Percentiles rank a stretch among this genome's conserved stretches.
These are phyloP conservation scores for Stichodactyla mertensii DNA, from an alignment of 64 coral and sea anemone genomes.

Conservation along the genomic window DNA sequence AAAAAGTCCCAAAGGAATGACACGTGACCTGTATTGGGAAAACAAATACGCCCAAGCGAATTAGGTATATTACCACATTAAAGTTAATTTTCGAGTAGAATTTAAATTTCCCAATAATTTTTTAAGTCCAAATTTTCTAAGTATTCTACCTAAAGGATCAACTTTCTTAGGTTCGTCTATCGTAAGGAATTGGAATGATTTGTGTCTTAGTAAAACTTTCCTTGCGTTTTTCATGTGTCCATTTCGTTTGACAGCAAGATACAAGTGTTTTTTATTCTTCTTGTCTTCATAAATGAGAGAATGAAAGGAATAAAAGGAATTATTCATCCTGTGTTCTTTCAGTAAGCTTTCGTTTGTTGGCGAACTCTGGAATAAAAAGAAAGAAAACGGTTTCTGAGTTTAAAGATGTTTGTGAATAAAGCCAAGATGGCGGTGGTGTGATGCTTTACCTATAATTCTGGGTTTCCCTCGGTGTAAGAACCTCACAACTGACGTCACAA, in stretches of 20 bases:
- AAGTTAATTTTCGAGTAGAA: neutral
- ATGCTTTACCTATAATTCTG: neutral
- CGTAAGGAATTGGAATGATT: slow-evolving; percentile 14
- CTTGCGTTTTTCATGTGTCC: slow-evolving; percentile 6
- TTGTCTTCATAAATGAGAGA: slow-evolving; percentile 4
- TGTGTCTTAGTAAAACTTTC: neutral
- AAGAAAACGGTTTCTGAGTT: neutral
- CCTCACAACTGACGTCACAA: too few species aligned
- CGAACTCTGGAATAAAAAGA: neutral
- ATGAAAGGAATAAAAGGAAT: neutral
- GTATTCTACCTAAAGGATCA: neutral
- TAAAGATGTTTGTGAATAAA: neutral
- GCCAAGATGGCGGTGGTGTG: neutral
- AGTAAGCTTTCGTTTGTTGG: slow-evolving; percentile 10
- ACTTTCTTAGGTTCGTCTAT: neutral
- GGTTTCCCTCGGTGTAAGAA: neutral
- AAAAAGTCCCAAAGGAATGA: too few species aligned
- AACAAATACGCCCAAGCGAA: too few species aligned
- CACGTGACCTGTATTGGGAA: too few species aligned
- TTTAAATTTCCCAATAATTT: neutral
- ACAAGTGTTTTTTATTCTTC: neutral
- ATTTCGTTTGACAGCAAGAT: slow-evolving; percentile 7
- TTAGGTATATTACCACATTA: too few species aligned
- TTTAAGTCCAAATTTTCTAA: neutral
- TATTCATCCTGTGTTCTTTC: neutral